phyloP scores from a whole-genome alignment of 2,113 vertebrate species.

The Protobothrops flavoviridis region DNA sequence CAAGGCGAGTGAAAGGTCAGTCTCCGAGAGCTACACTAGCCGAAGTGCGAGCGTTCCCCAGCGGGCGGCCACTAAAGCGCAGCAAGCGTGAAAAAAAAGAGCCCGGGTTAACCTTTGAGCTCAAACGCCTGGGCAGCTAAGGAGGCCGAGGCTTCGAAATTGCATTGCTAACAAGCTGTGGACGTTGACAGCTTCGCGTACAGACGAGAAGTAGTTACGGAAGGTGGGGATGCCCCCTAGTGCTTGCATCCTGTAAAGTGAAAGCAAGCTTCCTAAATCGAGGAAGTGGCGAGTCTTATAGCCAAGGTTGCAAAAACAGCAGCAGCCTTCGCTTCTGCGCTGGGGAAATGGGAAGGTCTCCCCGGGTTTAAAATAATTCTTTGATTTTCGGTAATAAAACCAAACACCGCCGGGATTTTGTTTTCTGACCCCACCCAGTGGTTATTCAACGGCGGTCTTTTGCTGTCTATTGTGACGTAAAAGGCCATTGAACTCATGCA shows the following conservation, averaged over 20 bases:
- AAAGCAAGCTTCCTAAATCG: too few relatives aligned
- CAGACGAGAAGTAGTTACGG: not conserved
- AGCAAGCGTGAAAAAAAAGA: not conserved
- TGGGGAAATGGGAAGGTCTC: not conserved
- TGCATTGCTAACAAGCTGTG: not conserved
- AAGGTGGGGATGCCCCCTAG: slow-evolving; percentile 26
- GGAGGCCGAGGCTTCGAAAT: not conserved
- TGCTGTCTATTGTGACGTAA: not conserved
- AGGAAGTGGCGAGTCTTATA: too few relatives aligned
- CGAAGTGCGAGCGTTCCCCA: not conserved
- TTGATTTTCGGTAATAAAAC: not conserved
- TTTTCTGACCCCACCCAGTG: not conserved
- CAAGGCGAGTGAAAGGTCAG: not conserved
- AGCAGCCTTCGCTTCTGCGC: not conserved
- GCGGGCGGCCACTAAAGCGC: not conserved
- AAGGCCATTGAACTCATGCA: not conserved
- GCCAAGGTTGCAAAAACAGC: not conserved
- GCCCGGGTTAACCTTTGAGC: not conserved
- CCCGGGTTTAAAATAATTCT: not conserved
- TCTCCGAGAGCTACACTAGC: not conserved
- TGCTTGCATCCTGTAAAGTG: not conserved
- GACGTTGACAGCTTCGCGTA: not conserved
- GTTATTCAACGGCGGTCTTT: not conserved
- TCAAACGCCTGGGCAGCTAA: not conserved
- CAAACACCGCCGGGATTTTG: not conserved